These are phyloP conservation scores for Heteropelma amictum DNA, from an alignment of 2,888 invertebrate species.

Conservation along the genomic window DNA sequence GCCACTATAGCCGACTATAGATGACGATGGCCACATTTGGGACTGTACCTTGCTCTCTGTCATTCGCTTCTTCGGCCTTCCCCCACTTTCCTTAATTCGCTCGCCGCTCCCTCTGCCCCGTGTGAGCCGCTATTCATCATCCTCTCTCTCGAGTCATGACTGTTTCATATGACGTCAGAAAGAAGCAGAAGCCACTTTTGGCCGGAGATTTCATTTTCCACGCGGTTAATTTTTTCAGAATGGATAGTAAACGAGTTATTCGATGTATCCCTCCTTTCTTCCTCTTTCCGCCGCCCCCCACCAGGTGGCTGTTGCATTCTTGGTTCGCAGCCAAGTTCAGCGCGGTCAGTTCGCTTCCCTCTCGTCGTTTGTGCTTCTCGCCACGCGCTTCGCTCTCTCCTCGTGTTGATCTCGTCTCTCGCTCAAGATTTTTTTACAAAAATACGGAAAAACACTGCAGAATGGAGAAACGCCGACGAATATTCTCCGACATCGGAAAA, in stretches of 20 bases:
- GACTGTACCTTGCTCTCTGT: background rate
- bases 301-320: too few relatives aligned
- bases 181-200: slow-evolving; percentile 43
- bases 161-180: slow-evolving; percentile 57
- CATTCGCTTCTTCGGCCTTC: slow-evolving; percentile 26
- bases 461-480: too few relatives aligned
- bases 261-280: background rate
- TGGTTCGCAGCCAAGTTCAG: too few relatives aligned
- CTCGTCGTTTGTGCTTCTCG: too few relatives aligned
- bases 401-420: too few relatives aligned
- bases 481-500: too few relatives aligned
- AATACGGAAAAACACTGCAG: too few relatives aligned
- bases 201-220: slow-evolving; percentile 7
- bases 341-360: too few relatives aligned
- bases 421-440: too few relatives aligned
- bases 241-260: slow-evolving; percentile 39
- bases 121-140: slow-evolving; percentile 50
- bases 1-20: slow-evolving; percentile 15
- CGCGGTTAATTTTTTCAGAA: slow-evolving; percentile 2
- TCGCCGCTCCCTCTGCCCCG: background rate
- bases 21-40: slow-evolving; percentile 1
- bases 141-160: too few relatives aligned
- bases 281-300: background rate
- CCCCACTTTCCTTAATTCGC: too few relatives aligned
- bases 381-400: too few relatives aligned